A percentile compares a stretch with the other conserved stretches of the same genome.
These are phyloP conservation scores for Eumaeus atala DNA, from an alignment of 1,140 invertebrate species.

Conservation along the genomic window DNA sequence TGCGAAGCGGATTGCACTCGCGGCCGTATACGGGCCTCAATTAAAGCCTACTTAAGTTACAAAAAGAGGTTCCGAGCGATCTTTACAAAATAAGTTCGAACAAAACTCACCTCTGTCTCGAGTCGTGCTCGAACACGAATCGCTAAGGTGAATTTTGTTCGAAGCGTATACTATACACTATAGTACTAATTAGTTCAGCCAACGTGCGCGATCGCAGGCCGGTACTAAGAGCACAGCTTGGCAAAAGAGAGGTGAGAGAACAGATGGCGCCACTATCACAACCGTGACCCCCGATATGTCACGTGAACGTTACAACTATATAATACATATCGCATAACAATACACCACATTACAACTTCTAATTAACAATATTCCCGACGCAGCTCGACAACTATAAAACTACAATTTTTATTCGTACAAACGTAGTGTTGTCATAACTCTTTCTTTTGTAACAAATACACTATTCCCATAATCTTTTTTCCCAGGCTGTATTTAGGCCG, in stretches of 20 bases:
- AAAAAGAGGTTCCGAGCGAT: conserved; percentile 24
- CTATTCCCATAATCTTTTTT: conserved; percentile 8
- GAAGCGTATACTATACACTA: neutral
- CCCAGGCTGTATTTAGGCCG: conserved; percentile 7
- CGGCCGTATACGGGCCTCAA: conserved; percentile 23
- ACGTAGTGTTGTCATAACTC: neutral
- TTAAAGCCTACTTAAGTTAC: conserved; percentile 41
- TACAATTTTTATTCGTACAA: conserved; percentile 4
- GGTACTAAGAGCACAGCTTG: conserved; percentile 9
- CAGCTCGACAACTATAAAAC: neutral
- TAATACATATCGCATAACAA: conserved; percentile 8
- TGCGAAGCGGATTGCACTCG: conserved; percentile 36
- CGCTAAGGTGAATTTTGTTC: neutral
- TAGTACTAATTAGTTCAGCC: conserved; percentile 11
- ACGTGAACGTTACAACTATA: conserved; percentile 3
- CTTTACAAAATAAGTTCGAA: conserved; percentile 15
- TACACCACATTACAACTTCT: neutral
- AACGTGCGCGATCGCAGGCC: conserved; percentile 3
- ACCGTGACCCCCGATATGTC: conserved; percentile 7
- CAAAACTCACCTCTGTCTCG: neutral
- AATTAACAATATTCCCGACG: neutral
- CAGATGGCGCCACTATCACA: conserved; percentile 7
- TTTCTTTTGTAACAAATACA: neutral
- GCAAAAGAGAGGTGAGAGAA: conserved; percentile 9
- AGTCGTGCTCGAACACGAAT: neutral